Evolutionary conservation across 2,797 vertebrate species (phyloP).

Genomic region (Sphenodon punctatus): DNA sequence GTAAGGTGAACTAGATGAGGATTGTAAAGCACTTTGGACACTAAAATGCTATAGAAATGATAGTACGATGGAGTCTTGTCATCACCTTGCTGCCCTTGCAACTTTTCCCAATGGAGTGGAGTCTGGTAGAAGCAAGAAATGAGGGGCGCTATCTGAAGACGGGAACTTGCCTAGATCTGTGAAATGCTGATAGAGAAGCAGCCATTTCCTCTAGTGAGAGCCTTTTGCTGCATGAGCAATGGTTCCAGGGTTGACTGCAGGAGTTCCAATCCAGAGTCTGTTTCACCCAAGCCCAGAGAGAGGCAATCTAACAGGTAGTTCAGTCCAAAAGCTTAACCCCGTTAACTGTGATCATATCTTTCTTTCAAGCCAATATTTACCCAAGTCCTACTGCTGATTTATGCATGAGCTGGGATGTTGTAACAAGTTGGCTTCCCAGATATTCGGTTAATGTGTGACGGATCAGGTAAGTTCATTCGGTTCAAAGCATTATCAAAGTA

Average conservation of each 20-base stretch:
- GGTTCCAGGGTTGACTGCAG: neutral
- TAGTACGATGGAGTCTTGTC: no score
- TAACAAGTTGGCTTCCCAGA: slow-evolving; percentile 53
- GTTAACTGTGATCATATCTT: slow-evolving; percentile 39
- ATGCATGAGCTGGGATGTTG: slow-evolving; percentile 53
- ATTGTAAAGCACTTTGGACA: no score
- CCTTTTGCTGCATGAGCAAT: neutral
- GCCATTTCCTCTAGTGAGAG: neutral
- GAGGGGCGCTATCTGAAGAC: no score
- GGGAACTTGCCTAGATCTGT: no score
- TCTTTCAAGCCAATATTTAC: slow-evolving; percentile 59
- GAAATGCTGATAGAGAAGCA: neutral
- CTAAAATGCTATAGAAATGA: no score
- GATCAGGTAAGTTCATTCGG: slow-evolving; percentile 15
- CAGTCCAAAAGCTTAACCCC: slow-evolving; percentile 25
- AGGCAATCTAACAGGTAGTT: neutral
- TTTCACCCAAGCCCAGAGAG: neutral
- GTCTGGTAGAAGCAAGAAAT: no score
- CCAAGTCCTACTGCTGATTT: slow-evolving; percentile 45
- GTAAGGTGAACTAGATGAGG: no score
- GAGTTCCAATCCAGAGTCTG: neutral
- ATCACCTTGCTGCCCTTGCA: no score
- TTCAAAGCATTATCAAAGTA: slow-evolving; percentile 4
- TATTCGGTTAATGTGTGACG: slow-evolving; percentile 64
- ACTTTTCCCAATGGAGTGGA: no score